phyloP scores from a whole-genome alignment of 2,888 invertebrate genomes.

The Diplazon laetatorius region DNA sequence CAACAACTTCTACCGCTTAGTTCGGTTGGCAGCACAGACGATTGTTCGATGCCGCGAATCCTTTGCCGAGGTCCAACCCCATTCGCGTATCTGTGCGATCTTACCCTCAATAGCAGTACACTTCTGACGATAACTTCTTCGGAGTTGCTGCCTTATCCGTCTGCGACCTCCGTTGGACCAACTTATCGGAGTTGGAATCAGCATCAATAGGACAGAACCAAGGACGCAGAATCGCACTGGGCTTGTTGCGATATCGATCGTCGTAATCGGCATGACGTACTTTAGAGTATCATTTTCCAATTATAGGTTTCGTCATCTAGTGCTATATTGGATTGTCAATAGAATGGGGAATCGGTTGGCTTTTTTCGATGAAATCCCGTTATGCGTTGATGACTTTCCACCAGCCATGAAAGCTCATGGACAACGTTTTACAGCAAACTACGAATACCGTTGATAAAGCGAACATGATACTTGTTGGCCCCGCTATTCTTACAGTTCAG shows the following conservation, averaged over 20 bases:
- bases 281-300: neutral
- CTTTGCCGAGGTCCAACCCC: constrained; percentile 1
- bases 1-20: constrained; percentile 8
- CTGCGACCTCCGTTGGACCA: constrained; percentile 8
- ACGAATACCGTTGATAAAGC: no score
- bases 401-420: neutral
- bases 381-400: neutral
- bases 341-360: neutral
- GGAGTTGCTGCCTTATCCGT: constrained; percentile 5
- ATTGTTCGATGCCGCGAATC: constrained; percentile 16
- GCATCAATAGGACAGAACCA: neutral
- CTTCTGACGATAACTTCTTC: constrained; percentile 9
- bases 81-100: constrained; percentile 20
- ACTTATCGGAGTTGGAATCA: constrained; percentile 31
- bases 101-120: neutral
- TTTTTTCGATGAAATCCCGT: no score
- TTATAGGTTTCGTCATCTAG: neutral
- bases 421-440: no score
- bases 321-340: neutral
- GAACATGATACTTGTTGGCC: no score
- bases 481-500: no score
- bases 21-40: neutral
- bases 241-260: constrained; percentile 2
- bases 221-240: constrained; percentile 1
- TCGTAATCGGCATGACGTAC: neutral